Evolutionary conservation across 2,113 vertebrate species (phyloP).

Genomic region (Jaculus jaculus): DNA sequence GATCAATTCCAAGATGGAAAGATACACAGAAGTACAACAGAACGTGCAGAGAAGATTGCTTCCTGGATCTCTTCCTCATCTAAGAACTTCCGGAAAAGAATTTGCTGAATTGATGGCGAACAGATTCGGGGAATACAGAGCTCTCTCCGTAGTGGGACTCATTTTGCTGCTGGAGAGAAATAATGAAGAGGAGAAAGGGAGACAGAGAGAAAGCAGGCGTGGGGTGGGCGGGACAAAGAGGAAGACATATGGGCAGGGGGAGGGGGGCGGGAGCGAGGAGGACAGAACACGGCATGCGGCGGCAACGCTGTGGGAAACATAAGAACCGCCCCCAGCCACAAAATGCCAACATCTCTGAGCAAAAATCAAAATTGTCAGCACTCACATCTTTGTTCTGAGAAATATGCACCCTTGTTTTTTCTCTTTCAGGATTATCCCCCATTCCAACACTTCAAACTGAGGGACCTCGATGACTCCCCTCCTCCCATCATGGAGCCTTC

Average conservation of each 20-base stretch:
- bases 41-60: constrained; percentile 18
- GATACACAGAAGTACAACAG: constrained; percentile 64
- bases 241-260: constrained; percentile 78
- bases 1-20: constrained; percentile 64
- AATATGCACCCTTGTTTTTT: constrained; percentile 30
- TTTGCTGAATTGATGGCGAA: not conserved
- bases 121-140: constrained; percentile 53
- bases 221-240: constrained; percentile 72
- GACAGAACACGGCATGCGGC: constrained; percentile 61
- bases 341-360: constrained; percentile 68
- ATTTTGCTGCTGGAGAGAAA: constrained; percentile 70
- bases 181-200: constrained; percentile 66
- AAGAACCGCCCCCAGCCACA: constrained; percentile 70
- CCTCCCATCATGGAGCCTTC: not conserved
- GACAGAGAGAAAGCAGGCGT: constrained; percentile 73
- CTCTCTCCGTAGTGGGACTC: constrained; percentile 72
- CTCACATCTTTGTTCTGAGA: constrained; percentile 62
- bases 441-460: not conserved
- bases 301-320: constrained; percentile 69
- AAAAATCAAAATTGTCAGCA: constrained; percentile 72
- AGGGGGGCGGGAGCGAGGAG: constrained; percentile 52
- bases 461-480: not conserved
- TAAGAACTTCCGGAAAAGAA: constrained; percentile 71
- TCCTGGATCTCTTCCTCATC: constrained; percentile 58
- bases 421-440: constrained; percentile 42